Conservation (phyloP, 2,888 invertebrate genomes). For the Alsophila aescularia region DNA sequence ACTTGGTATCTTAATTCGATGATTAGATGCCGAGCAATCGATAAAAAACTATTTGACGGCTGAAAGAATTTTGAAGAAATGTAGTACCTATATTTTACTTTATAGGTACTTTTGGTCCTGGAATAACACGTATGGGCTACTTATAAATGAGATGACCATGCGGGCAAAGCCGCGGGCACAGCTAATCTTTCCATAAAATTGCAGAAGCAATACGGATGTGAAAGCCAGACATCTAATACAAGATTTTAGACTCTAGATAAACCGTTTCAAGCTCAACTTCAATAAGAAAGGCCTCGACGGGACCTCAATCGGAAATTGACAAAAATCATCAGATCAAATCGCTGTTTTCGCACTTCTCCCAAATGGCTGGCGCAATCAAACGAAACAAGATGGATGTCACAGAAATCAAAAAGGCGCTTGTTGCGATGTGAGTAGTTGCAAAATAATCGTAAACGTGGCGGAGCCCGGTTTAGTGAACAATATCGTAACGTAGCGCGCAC, state of each 20-base stretch:
- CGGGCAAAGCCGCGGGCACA: too few relatives aligned
- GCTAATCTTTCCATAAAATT: not conserved
- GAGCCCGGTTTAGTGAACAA: constrained; percentile 59
- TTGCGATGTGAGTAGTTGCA: constrained; percentile 29
- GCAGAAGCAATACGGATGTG: not conserved
- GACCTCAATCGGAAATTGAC: constrained; percentile 4
- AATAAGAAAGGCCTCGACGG: not conserved
- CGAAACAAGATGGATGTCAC: constrained; percentile 36
- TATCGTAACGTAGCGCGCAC: constrained; percentile 53
- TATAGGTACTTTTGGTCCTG: too few relatives aligned
- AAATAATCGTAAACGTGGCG: constrained; percentile 40
- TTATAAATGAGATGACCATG: too few relatives aligned
- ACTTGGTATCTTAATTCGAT: too few relatives aligned
- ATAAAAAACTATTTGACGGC: too few relatives aligned
- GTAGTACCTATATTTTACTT: too few relatives aligned
- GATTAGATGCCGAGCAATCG: too few relatives aligned
- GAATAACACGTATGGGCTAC: too few relatives aligned
- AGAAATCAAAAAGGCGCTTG: constrained; percentile 30
- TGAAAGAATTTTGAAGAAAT: too few relatives aligned
- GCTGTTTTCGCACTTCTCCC: constrained; percentile 28
- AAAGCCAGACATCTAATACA: not conserved
- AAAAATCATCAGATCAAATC: constrained; percentile 29
- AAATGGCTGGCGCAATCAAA: constrained; percentile 27
- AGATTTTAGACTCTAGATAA: not conserved
- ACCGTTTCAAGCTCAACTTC: constrained; percentile 11